phyloP scores from a whole-genome alignment of 2,113 vertebrate species.

The Steatornis caripensis region DNA sequence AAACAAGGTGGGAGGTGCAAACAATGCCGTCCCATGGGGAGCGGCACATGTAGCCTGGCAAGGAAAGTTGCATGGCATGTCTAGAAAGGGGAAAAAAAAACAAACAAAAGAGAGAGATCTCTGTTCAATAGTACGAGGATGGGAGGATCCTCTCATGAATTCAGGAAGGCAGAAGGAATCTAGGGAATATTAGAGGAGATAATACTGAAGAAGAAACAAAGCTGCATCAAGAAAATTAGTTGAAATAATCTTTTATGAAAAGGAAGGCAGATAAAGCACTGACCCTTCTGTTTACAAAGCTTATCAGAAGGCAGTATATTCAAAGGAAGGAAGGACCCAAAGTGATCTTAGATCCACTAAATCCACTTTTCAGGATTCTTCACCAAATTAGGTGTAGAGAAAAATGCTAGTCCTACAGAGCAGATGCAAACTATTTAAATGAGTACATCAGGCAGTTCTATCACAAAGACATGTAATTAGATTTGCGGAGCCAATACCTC shows the following conservation, averaged over 20 bases:
- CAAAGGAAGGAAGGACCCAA: neutral
- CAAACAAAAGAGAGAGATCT: neutral
- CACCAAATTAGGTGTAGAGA: neutral
- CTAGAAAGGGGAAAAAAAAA: neutral
- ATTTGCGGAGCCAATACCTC: conserved; percentile 42
- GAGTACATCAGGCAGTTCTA: neutral
- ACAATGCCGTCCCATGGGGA: accelerated
- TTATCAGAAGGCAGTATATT: neutral
- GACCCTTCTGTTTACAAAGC: neutral
- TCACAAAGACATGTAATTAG: conserved; percentile 21
- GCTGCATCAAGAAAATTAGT: neutral
- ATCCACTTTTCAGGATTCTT: neutral
- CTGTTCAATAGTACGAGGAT: neutral
- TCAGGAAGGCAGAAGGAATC: neutral
- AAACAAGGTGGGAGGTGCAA: neutral
- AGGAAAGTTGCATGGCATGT: neutral
- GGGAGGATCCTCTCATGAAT: neutral
- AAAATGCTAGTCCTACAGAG: neutral
- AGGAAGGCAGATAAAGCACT: neutral
- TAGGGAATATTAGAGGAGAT: neutral
- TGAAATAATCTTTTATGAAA: neutral
- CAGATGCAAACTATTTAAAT: neutral
- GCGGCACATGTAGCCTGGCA: neutral
- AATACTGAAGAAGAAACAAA: neutral
- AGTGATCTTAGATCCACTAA: neutral